Base-by-base conservation (phyloP, 2,888 invertebrate genomes). In the Aporophyla lueneburgensis region DNA sequence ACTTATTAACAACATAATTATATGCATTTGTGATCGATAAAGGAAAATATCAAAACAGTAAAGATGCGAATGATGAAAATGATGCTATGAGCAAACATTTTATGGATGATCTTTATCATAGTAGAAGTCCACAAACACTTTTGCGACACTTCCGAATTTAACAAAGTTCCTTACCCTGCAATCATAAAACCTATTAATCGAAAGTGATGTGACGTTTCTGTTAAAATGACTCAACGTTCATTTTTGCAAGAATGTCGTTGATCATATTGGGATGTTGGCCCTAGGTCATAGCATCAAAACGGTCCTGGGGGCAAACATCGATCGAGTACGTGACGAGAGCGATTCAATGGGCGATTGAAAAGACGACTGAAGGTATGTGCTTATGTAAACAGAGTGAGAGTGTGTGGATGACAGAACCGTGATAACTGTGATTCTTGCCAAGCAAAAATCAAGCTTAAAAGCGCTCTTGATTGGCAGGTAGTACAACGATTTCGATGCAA, bases 241-340 rank as follows among this genome's bases (percentile, higher is more conserved):
- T 82, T 76, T 87, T 76, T 76, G 65, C 86, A 81, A 86, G 71
- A 83, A 83, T 74, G 81, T 77, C 74, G 66, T 19, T 54, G 65
- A 75, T 84, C 43, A 84, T 85, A 79, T 79, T 84, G 84, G 85
- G 84, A 84, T 85, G 85, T 84, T 84, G 84, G 79, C 85, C 85
- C 79, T 84, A 84, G 84, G 84, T 84, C 85, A 82, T 79, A 75
- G 84, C 85, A 78, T 84, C 85, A 73, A 85, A 85, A 71, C 84
- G 70, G 81, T 84, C 84, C 81, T 84, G 84, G 85, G 84, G 85
- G 43, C 84, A 82, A 75, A 82, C 83, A 72, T 84, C 85, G 51
- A 72, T 63, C 85, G 84, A 82, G 85, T 79, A 75, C 84, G 82
- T 85, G 74, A 65, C 84, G 51, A 85, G 85, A 85, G 84, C 84